These are phyloP conservation scores for Periophthalmus modestus DNA, from an alignment of 2,113 vertebrate species.

Conservation along the genomic window DNA sequence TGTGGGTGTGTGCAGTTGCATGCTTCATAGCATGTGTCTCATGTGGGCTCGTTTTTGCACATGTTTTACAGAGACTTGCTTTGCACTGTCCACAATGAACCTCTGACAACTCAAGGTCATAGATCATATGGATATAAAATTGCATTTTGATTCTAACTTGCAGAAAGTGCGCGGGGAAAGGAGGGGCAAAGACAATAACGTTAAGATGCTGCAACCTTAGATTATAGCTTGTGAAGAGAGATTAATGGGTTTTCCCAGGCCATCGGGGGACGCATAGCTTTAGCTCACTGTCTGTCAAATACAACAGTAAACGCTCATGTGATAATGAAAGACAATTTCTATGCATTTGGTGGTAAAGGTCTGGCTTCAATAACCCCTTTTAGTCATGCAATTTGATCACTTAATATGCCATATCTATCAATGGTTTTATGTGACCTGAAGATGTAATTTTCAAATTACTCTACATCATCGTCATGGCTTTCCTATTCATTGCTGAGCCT, in stretches of 20 bases:
- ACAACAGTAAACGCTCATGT: not conserved
- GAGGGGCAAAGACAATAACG: constrained; percentile 12
- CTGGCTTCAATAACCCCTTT: not conserved
- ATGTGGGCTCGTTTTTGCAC: not conserved
- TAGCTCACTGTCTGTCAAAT: not conserved
- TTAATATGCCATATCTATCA: not conserved
- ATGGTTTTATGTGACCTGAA: not conserved
- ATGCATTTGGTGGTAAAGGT: not conserved
- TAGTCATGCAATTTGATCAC: not conserved
- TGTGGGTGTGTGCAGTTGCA: not conserved
- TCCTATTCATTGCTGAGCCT: too few relatives aligned
- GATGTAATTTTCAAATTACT: not conserved
- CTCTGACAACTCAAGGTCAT: constrained; percentile 22
- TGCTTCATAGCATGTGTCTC: not conserved
- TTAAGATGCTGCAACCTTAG: not conserved
- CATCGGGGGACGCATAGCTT: not conserved
- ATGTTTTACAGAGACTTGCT: not conserved
- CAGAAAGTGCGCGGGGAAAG: constrained; percentile 8
- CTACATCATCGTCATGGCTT: too few relatives aligned
- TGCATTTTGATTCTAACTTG: constrained; percentile 27
- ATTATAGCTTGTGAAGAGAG: constrained; percentile 12
- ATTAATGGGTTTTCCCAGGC: constrained; percentile 10
- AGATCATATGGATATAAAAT: constrained; percentile 17
- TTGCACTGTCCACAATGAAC: constrained; percentile 1
- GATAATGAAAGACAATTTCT: constrained; percentile 1